phyloP scores from a whole-genome alignment of 2,113 vertebrate species.

The Rhea americana region DNA sequence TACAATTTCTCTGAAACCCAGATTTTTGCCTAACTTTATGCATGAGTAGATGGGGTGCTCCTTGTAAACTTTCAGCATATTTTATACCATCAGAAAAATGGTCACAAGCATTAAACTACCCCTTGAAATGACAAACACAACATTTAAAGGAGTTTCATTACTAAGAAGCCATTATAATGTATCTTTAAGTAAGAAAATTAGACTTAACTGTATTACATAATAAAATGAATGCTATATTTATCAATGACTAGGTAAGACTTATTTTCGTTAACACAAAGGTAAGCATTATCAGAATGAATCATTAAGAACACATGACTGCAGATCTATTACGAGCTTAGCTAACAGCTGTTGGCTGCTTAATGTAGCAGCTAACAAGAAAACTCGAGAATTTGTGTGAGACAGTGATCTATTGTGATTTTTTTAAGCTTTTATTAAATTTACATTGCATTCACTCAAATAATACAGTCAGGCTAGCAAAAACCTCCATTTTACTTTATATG shows the following conservation, averaged over 20 bases:
- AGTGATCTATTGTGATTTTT: neutral
- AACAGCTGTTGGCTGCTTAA: neutral
- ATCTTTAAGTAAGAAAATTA: neutral
- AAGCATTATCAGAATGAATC: neutral
- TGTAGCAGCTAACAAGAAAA: neutral
- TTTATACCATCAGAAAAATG: neutral
- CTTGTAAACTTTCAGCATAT: neutral
- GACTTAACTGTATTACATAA: neutral
- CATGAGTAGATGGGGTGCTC: neutral
- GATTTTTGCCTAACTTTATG: neutral
- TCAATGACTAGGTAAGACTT: neutral
- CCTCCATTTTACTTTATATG: accelerated
- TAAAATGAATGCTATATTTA: neutral
- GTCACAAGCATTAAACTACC: neutral
- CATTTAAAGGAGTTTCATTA: neutral
- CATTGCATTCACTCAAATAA: neutral
- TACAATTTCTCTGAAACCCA: neutral
- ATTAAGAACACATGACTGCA: neutral
- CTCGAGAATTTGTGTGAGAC: neutral
- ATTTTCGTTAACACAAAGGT: neutral
- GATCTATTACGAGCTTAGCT: neutral
- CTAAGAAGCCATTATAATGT: neutral
- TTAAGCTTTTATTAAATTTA: neutral
- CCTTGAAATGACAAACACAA: neutral
- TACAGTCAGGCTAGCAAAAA: neutral